A percentile compares a stretch with the other conserved stretches of the same genome.
Evolutionary conservation across 1,140 invertebrate species (phyloP).

Genomic region (Metopolophium dirhodum): DNA sequence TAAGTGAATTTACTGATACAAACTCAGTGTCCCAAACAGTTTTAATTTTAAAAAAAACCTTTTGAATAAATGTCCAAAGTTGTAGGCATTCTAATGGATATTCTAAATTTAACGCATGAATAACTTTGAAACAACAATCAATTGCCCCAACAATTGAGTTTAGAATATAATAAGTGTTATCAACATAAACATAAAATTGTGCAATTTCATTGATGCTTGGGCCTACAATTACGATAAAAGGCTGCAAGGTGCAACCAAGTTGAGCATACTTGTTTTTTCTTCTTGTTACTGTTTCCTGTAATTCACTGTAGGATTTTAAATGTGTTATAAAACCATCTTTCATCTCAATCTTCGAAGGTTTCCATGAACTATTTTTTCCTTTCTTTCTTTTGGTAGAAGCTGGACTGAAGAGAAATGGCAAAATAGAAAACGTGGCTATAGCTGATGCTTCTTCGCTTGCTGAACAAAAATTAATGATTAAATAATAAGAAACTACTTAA

Average conservation of each 20-base stretch:
- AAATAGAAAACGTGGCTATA: not conserved
- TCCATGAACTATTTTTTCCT: not conserved
- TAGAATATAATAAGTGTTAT: not conserved
- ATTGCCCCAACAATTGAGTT: slow-evolving; percentile 1
- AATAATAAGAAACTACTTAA: not conserved
- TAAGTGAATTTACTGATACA: too few relatives aligned
- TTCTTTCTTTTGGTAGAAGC: too few relatives aligned
- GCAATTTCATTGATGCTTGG: not conserved
- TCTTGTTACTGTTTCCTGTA: slow-evolving; percentile 9
- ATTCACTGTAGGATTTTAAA: not conserved
- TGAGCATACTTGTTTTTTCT: slow-evolving; percentile 13
- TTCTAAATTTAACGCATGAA: too few relatives aligned
- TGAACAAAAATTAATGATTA: not conserved
- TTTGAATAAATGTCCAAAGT: too few relatives aligned
- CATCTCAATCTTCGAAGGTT: not conserved
- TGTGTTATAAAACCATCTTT: slow-evolving; percentile 22
- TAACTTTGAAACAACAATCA: too few relatives aligned
- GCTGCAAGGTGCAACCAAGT: not conserved
- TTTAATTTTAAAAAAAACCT: too few relatives aligned
- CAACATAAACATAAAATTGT: not conserved
- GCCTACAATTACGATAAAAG: slow-evolving; percentile 2
- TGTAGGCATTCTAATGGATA: too few relatives aligned
- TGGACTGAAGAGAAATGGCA: not conserved
- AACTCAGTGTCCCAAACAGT: too few relatives aligned
- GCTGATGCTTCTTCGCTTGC: not conserved